Evolutionary conservation across 1,140 invertebrate genomes (phyloP).

Genomic region (Coenobita brevimanus): DNA sequence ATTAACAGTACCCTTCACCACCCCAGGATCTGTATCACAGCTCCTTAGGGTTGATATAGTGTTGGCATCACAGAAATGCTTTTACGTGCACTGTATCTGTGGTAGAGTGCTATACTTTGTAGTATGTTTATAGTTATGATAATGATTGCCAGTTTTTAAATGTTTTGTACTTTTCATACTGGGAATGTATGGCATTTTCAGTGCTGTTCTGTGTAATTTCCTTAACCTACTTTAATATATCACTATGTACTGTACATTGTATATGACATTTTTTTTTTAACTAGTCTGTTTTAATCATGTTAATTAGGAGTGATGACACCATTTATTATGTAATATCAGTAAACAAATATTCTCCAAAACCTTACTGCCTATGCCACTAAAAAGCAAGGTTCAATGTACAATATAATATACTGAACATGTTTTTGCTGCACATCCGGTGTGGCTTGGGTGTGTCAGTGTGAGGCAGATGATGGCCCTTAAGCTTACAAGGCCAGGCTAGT

Average conservation of each 20-base stretch:
- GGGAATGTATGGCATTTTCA: slow-evolving; percentile 25
- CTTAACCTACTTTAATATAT: neutral
- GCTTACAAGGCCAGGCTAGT: no score
- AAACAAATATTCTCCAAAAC: slow-evolving; percentile 3
- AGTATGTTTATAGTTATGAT: slow-evolving; percentile 34
- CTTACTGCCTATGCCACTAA: neutral
- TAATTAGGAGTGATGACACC: slow-evolving; percentile 5
- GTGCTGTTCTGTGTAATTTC: slow-evolving; percentile 14
- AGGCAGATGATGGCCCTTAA: no score
- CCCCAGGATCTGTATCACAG: no score
- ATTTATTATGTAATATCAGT: no score
- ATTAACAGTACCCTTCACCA: no score
- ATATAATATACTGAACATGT: slow-evolving; percentile 10
- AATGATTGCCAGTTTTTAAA: slow-evolving; percentile 34
- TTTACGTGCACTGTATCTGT: neutral
- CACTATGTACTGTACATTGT: neutral
- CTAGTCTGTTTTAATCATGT: slow-evolving; percentile 11
- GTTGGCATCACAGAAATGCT: neutral
- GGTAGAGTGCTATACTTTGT: slow-evolving; percentile 32
- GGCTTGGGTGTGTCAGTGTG: no score
- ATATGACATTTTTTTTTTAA: no score
- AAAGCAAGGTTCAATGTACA: slow-evolving; percentile 27
- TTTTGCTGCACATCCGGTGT: slow-evolving; percentile 9
- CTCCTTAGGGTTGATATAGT: neutral
- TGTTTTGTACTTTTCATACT: slow-evolving; percentile 47